Evolutionary conservation across 2,113 vertebrate genomes (phyloP).

Genomic region (Cyanoramphus novaezelandiae): DNA sequence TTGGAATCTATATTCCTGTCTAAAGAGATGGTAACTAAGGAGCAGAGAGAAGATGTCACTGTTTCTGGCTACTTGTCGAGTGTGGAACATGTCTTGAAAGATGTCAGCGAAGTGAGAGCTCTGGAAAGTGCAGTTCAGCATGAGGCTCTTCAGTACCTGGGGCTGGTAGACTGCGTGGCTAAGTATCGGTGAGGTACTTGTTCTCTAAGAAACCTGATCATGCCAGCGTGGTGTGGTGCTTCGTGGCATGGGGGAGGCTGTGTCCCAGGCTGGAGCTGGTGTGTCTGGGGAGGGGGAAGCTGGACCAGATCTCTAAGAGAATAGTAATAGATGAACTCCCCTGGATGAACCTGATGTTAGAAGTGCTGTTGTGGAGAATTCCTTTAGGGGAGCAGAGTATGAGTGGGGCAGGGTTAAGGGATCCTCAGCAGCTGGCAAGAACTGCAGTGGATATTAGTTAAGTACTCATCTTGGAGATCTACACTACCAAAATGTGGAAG

Average conservation of each 20-base stretch:
- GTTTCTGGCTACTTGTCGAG: constrained; percentile 84
- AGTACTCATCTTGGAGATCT: not conserved
- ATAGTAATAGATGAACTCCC: not conserved
- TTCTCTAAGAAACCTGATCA: not conserved
- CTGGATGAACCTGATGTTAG: not conserved
- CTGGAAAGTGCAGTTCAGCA: constrained; percentile 91
- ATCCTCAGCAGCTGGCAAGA: not conserved
- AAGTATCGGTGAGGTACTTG: constrained; percentile 83
- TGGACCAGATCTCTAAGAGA: not conserved
- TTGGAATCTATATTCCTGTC: constrained; percentile 81
- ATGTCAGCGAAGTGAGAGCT: constrained; percentile 81
- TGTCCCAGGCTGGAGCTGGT: not conserved
- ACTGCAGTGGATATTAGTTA: not conserved
- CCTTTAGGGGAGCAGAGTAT: not conserved
- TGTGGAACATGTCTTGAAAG: constrained; percentile 80
- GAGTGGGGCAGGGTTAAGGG: not conserved
- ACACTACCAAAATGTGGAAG: not conserved
- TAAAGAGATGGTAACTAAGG: not conserved
- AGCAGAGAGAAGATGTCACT: not conserved
- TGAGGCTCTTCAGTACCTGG: constrained; percentile 81
- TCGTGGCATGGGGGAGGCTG: fast-evolving
- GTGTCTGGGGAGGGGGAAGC: not conserved
- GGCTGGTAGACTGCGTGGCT: constrained; percentile 92
- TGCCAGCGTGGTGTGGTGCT: fast-evolving
- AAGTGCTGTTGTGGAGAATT: not conserved